phyloP scores from a whole-genome alignment of 2,797 vertebrate genomes.

The Eptatretus atami region DNA sequence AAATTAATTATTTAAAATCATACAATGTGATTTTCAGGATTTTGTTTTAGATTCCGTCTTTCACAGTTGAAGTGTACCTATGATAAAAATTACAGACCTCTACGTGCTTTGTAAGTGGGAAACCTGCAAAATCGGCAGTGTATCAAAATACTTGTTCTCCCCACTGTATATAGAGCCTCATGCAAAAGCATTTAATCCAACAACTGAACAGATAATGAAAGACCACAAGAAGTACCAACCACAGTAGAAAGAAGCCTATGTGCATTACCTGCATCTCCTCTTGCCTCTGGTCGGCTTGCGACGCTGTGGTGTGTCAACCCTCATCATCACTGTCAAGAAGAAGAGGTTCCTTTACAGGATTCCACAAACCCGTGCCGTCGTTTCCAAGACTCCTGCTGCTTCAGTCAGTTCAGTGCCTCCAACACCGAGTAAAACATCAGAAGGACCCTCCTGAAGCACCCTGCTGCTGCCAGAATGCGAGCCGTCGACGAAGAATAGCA shows the following conservation, averaged over 20 bases:
- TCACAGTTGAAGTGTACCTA: too few species aligned
- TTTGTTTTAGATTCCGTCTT: too few species aligned
- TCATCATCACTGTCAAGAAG: conserved; percentile 80
- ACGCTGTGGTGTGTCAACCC: conserved; percentile 67
- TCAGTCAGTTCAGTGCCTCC: conserved; percentile 14
- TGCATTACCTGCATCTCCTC: conserved; percentile 29
- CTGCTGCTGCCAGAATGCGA: conserved; percentile 87
- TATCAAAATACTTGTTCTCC: too few species aligned
- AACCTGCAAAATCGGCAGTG: too few species aligned
- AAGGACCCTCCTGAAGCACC: conserved; percentile 40
- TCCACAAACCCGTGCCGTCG: neutral
- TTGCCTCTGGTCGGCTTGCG: conserved; percentile 80
- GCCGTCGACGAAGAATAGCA: conserved; percentile 41
- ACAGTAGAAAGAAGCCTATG: neutral
- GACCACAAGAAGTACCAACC: too few species aligned
- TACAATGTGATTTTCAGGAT: too few species aligned
- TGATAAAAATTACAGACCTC: too few species aligned
- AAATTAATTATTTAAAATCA: too few species aligned
- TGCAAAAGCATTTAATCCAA: too few species aligned
- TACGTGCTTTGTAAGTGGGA: too few species aligned
- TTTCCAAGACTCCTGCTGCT: neutral
- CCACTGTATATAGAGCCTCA: too few species aligned
- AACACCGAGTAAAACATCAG: conserved; percentile 35
- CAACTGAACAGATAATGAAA: too few species aligned
- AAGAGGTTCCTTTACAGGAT: conserved; percentile 13